These are phyloP conservation scores for Camponotus floridanus DNA, from an alignment of 1,140 invertebrate genomes.

Conservation along the genomic window DNA sequence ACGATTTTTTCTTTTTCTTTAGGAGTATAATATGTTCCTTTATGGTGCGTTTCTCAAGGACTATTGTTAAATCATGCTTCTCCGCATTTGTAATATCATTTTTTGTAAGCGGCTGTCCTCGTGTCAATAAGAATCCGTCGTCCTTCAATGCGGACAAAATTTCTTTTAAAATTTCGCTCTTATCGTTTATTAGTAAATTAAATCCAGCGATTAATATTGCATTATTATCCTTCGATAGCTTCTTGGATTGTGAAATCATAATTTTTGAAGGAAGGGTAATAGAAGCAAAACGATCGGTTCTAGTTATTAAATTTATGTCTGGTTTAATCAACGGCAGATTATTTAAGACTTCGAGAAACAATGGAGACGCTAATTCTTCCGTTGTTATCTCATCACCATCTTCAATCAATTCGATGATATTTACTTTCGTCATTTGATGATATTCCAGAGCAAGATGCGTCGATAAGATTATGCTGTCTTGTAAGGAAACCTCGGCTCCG, in stretches of 20 bases:
- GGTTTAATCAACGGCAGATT: constrained; percentile 88
- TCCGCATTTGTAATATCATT: constrained; percentile 38
- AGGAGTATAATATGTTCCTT: constrained; percentile 78
- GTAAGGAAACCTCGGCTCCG: constrained; percentile 71
- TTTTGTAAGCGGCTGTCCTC: constrained; percentile 81
- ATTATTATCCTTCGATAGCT: constrained; percentile 87
- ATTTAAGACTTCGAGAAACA: constrained; percentile 87
- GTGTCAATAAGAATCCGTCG: constrained; percentile 86
- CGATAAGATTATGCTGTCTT: constrained; percentile 86
- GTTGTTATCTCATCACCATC: constrained; percentile 82
- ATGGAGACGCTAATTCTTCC: constrained; percentile 85
- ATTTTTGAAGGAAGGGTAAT: constrained; percentile 78
- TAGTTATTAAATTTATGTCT: neutral
- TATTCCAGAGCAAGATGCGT: constrained; percentile 94
- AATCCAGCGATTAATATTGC: constrained; percentile 86
- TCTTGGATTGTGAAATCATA: constrained; percentile 66
- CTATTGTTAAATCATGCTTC: constrained; percentile 74
- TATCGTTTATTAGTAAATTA: constrained; percentile 72
- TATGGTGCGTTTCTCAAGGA: constrained; percentile 78
- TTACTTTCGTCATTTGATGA: constrained; percentile 88
- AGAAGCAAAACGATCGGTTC: no score
- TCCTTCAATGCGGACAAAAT: constrained; percentile 78
- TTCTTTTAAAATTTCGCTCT: constrained; percentile 70
- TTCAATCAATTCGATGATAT: constrained; percentile 90
- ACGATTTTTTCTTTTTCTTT: constrained; percentile 76